Percentiles rank a stretch among this genome's conserved stretches.
These are phyloP conservation scores for Rhingia rostrata DNA, from an alignment of 2,888 invertebrate genomes.

Conservation along the genomic window DNA sequence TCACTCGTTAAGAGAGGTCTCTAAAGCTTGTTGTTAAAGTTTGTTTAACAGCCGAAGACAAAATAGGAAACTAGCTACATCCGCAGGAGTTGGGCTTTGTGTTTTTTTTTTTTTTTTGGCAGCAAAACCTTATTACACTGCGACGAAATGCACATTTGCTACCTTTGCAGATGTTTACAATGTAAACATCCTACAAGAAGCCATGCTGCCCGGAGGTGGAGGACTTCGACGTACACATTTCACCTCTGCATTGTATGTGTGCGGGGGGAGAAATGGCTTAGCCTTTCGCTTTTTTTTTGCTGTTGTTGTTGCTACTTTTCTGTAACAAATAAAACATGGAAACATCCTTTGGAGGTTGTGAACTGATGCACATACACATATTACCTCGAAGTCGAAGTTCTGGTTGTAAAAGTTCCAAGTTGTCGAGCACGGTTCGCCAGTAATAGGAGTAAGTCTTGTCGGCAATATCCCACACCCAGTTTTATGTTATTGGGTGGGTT, in stretches of 20 bases:
- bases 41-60: neutral
- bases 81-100: neutral
- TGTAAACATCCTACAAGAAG: conserved; percentile 56
- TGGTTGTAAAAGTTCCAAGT: conserved; percentile 31
- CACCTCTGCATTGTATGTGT: conserved; percentile 33
- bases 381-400: conserved; percentile 13
- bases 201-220: conserved; percentile 12
- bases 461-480: neutral
- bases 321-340: conserved; percentile 54
- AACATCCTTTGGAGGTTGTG: conserved; percentile 57
- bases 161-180: conserved; percentile 70
- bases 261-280: conserved; percentile 25
- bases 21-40: neutral
- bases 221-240: conserved; percentile 25
- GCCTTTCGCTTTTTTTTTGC: neutral
- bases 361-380: conserved; percentile 17
- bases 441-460: neutral
- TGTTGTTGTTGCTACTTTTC: conserved; percentile 1
- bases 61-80: conserved; percentile 9
- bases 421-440: conserved; percentile 19
- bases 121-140: conserved; percentile 62
- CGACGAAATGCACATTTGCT: conserved; percentile 68
- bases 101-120: conserved; percentile 48
- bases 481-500: neutral
- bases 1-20: neutral